A percentile compares a stretch with the other conserved stretches of the same genome.
Conservation (phyloP, 1,140 invertebrate genomes). For the Matsumurasca onukii region DNA sequence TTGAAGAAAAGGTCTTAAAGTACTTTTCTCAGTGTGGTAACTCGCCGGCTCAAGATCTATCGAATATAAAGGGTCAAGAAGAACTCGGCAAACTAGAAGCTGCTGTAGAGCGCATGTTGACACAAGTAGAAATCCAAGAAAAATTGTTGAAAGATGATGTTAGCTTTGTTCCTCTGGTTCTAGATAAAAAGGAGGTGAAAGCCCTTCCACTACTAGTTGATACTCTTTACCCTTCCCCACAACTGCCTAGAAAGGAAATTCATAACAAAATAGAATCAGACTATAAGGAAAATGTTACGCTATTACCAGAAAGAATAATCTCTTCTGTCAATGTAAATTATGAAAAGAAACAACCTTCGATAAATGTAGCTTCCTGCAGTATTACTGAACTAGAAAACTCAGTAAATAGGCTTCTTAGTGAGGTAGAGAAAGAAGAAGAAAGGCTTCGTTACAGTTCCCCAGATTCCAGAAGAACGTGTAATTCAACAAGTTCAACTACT, state of each 20-base stretch:
- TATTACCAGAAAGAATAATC: no score
- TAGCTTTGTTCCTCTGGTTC: conserved; percentile 28
- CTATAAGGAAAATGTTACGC: no score
- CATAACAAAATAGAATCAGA: no score
- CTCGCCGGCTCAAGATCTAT: background rate
- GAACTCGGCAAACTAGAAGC: conserved; percentile 39
- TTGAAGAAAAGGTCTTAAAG: conserved; percentile 27
- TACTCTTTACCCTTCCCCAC: conserved; percentile 28
- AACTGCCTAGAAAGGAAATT: background rate
- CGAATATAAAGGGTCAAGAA: conserved; percentile 25
- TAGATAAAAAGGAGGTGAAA: conserved; percentile 32
- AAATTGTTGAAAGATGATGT: conserved; percentile 31
- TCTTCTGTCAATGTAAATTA: no score
- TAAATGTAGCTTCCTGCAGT: conserved; percentile 19
- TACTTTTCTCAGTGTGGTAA: conserved; percentile 15
- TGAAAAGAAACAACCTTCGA: no score
- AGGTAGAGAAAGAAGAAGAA: conserved; percentile 41
- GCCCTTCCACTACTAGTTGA: conserved; percentile 28
- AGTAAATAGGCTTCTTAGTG: conserved; percentile 36
- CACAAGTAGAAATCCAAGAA: conserved; percentile 39
- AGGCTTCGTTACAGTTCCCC: conserved; percentile 17
- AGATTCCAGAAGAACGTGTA: background rate
- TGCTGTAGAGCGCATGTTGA: conserved; percentile 39
- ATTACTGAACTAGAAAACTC: conserved; percentile 37
- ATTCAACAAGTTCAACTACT: conserved; percentile 10